phyloP scores from a whole-genome alignment of 2,888 invertebrate species.

The Torymus tubicola region DNA sequence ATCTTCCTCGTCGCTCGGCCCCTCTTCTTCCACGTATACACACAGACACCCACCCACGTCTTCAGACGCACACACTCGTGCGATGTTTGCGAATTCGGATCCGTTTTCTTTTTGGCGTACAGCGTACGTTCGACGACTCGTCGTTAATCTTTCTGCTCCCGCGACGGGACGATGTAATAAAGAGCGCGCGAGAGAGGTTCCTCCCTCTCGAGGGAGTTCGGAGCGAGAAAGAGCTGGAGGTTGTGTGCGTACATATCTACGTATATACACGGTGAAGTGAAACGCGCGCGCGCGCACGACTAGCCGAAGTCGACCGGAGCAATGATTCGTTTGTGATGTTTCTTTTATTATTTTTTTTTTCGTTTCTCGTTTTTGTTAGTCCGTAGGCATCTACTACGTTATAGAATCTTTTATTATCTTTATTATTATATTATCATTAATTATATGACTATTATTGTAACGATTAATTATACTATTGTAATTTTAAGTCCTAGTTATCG shows the following conservation, averaged over 20 bases:
- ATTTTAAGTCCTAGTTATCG: slow-evolving; percentile 44
- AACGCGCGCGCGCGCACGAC: slow-evolving; percentile 5
- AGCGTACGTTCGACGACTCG: not conserved
- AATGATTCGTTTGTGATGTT: slow-evolving; percentile 55
- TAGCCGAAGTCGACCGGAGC: slow-evolving; percentile 48
- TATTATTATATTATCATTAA: slow-evolving; percentile 43
- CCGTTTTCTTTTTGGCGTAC: no score
- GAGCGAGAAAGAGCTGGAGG: not conserved
- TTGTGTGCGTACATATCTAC: not conserved
- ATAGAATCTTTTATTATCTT: slow-evolving; percentile 53
- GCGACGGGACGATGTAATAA: slow-evolving; percentile 5
- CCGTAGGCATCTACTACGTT: slow-evolving; percentile 45
- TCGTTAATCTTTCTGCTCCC: slow-evolving; percentile 39
- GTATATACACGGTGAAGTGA: slow-evolving; percentile 16
- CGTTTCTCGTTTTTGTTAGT: slow-evolving; percentile 56
- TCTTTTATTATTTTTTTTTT: slow-evolving; percentile 56
- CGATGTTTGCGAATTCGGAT: no score
- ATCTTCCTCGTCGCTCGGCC: slow-evolving; percentile 11
- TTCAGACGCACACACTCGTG: no score
- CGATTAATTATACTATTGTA: slow-evolving; percentile 45
- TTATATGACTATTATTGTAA: slow-evolving; percentile 46
- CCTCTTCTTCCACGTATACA: slow-evolving; percentile 20
- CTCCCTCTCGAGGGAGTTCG: not conserved
- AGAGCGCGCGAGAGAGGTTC: slow-evolving; percentile 13
- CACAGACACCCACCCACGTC: no score